Conservation (phyloP, 2,888 invertebrate genomes). For the Dexiosoma caninum region DNA sequence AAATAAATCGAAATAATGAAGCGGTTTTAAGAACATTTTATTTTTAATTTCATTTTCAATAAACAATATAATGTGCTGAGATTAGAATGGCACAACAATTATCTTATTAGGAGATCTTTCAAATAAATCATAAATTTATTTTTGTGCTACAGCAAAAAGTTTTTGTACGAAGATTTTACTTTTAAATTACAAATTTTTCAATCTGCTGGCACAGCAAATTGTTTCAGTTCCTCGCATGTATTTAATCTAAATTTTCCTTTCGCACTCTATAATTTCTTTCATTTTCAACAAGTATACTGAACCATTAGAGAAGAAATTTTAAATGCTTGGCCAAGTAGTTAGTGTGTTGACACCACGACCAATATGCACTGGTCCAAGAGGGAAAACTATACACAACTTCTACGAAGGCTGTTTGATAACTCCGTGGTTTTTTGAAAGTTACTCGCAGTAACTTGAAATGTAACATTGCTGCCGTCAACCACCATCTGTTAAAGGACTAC, state of each 20-base stretch:
- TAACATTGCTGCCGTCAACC: too few relatives aligned
- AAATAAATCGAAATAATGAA: background rate
- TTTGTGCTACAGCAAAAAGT: constrained; percentile 1
- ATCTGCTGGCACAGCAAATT: constrained; percentile 39
- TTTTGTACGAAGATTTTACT: too few relatives aligned
- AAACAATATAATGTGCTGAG: constrained; percentile 3
- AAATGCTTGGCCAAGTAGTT: too few relatives aligned
- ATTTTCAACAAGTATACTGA: background rate
- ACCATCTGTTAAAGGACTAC: too few relatives aligned
- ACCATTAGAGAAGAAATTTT: too few relatives aligned
- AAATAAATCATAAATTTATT: constrained; percentile 38
- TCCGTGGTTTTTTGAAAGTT: too few relatives aligned
- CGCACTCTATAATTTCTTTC: background rate
- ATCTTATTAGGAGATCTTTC: background rate
- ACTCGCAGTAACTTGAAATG: too few relatives aligned
- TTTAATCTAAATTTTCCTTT: background rate
- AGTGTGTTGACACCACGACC: too few relatives aligned
- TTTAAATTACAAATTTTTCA: constrained; percentile 30
- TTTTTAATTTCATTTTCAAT: background rate
- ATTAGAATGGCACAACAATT: constrained; percentile 24
- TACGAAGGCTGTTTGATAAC: too few relatives aligned
- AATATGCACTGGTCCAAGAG: too few relatives aligned
- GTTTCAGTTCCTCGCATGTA: background rate
- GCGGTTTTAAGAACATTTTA: background rate
- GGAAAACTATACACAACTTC: too few relatives aligned